Evolutionary conservation across 2,797 vertebrate species (phyloP).

Genomic region (Pteronotus mesoamericanus): DNA sequence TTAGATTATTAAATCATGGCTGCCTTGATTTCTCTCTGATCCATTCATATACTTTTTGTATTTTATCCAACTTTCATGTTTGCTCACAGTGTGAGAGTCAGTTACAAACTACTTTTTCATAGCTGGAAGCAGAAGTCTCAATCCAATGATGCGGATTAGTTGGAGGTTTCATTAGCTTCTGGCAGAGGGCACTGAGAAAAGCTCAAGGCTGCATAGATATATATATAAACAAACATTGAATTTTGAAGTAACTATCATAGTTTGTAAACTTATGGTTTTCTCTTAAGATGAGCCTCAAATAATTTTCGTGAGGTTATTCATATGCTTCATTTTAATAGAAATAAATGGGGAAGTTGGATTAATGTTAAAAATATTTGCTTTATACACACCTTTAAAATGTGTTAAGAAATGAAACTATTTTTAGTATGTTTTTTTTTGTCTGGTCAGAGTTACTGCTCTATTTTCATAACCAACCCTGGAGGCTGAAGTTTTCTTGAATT

Average conservation of each 20-base stretch:
- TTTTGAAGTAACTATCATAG: background rate
- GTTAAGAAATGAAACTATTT: background rate
- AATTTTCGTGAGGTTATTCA: background rate
- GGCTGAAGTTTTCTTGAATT: conserved; percentile 44
- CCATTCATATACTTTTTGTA: background rate
- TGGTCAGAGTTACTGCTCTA: conserved; percentile 30
- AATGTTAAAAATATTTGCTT: conserved; percentile 24
- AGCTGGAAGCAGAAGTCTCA: background rate
- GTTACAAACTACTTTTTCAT: conserved; percentile 5
- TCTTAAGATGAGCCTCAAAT: background rate
- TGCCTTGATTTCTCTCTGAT: background rate
- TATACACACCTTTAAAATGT: background rate
- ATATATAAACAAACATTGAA: background rate
- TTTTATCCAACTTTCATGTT: background rate
- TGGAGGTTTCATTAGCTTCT: conserved; percentile 25
- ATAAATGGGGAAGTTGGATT: background rate
- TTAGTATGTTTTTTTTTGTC: background rate
- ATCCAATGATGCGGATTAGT: background rate
- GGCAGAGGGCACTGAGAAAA: background rate
- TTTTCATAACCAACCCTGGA: conserved; percentile 52
- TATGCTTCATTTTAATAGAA: background rate
- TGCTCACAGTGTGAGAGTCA: background rate
- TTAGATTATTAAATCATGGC: conserved; percentile 29
- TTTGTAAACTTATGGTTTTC: background rate
- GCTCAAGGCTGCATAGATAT: background rate